phyloP scores from a whole-genome alignment of 2,113 vertebrate genomes.

The Lucifuga dentata region DNA sequence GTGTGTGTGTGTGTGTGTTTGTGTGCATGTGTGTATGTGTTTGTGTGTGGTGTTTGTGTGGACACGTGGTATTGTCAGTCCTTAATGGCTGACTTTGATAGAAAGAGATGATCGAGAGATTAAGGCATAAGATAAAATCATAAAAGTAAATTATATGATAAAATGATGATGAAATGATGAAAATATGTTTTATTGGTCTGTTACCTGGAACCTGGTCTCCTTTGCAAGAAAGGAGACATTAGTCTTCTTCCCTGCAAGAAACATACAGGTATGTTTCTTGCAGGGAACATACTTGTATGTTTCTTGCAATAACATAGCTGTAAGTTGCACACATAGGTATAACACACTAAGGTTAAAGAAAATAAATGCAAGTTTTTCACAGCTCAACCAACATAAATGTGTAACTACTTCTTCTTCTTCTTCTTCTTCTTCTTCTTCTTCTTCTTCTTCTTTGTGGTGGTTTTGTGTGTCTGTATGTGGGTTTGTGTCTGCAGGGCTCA shows the following conservation, averaged over 20 bases:
- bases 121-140: conserved; percentile 21
- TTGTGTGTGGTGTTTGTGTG: conserved; percentile 71
- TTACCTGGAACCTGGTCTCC: conserved; percentile 17
- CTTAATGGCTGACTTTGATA: conserved; percentile 28
- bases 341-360: too few species aligned
- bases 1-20: conserved; percentile 73
- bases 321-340: too few species aligned
- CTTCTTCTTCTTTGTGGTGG: conserved; percentile 4
- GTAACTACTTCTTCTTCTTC: too few species aligned
- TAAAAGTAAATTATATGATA: conserved; percentile 28
- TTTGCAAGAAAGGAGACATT: conserved; percentile 1
- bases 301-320: too few species aligned
- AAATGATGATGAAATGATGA: conserved; percentile 24
- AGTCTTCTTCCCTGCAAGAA: too few species aligned
- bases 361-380: background rate
- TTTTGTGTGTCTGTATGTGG: conserved; percentile 25
- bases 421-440: too few species aligned
- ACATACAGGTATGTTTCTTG: too few species aligned
- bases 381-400: background rate
- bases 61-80: conserved; percentile 20
- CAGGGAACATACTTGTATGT: too few species aligned
- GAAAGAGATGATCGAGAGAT: background rate
- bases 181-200: conserved; percentile 4
- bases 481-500: conserved; percentile 83
- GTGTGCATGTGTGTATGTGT: too few species aligned